Evolutionary conservation across 2,797 vertebrate genomes (phyloP).

Genomic region (Smutsia temminckii): DNA sequence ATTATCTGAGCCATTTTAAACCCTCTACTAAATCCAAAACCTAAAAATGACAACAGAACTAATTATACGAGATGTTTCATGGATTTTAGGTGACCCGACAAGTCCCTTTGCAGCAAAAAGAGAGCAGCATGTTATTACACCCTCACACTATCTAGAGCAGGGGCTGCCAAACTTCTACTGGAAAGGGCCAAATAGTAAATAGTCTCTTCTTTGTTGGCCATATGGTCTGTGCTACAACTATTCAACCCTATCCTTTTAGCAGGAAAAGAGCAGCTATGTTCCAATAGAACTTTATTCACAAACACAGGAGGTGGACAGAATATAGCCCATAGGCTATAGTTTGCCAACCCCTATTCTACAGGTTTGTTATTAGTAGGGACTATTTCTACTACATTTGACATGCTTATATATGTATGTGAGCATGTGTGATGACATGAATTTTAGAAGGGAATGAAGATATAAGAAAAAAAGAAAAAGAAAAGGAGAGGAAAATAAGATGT

Average conservation of each 20-base stretch:
- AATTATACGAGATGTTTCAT: background rate
- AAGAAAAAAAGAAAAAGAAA: background rate
- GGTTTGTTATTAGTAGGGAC: background rate
- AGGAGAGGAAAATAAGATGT: background rate
- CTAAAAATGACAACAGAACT: background rate
- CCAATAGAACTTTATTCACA: background rate
- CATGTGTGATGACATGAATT: background rate
- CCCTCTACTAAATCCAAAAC: background rate
- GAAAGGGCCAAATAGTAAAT: background rate
- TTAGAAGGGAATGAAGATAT: background rate
- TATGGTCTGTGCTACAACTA: background rate
- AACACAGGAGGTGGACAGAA: background rate
- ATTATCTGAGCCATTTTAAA: background rate
- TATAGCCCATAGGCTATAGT: background rate
- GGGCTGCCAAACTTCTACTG: background rate
- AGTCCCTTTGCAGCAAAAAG: background rate
- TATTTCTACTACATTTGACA: background rate
- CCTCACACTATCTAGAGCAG: background rate
- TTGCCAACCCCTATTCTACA: background rate
- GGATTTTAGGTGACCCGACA: background rate
- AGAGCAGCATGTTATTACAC: background rate
- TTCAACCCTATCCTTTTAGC: background rate
- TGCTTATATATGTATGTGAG: background rate
- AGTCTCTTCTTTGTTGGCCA: background rate
- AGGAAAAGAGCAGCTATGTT: background rate